Percentiles rank a stretch among this genome's conserved stretches.
phyloP scores from a whole-genome alignment of 2,113 vertebrate species.

The Neoarius graeffei region DNA sequence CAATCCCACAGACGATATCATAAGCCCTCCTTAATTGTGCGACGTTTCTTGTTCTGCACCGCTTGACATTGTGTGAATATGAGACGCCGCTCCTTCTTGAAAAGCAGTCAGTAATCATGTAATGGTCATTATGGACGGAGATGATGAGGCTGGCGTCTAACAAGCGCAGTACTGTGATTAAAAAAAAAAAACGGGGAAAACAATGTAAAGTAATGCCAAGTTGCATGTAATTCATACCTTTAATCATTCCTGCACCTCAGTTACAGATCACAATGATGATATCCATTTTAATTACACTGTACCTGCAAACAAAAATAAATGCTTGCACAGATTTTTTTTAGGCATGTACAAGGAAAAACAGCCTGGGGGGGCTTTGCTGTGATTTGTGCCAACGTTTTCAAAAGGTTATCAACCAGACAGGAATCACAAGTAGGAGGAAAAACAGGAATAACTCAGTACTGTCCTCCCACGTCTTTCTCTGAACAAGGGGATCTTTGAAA shows the following conservation, averaged over 20 bases:
- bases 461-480: constrained; percentile 30
- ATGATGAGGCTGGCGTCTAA: constrained; percentile 20
- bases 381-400: constrained; percentile 32
- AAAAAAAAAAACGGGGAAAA: neutral
- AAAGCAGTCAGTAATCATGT: constrained; percentile 15
- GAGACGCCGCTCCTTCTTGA: neutral
- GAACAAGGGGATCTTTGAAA: constrained; percentile 45
- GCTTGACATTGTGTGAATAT: constrained; percentile 16
- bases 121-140: constrained; percentile 27
- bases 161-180: neutral
- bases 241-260: neutral
- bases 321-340: constrained; percentile 4
- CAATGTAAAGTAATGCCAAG: constrained; percentile 17
- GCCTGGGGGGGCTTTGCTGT: neutral
- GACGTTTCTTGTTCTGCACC: constrained; percentile 31
- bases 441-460: constrained; percentile 22
- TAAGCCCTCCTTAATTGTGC: constrained; percentile 22
- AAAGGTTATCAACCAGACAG: constrained; percentile 45
- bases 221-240: constrained; percentile 21
- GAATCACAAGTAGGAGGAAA: constrained; percentile 39
- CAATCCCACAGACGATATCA: neutral
- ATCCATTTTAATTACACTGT: constrained; percentile 13
- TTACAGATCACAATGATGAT: neutral
- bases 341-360: neutral
- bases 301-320: neutral